phyloP scores from a whole-genome alignment of 37 sponge, comb jelly and placozoan species.

The Cliona cf. orientalis region DNA sequence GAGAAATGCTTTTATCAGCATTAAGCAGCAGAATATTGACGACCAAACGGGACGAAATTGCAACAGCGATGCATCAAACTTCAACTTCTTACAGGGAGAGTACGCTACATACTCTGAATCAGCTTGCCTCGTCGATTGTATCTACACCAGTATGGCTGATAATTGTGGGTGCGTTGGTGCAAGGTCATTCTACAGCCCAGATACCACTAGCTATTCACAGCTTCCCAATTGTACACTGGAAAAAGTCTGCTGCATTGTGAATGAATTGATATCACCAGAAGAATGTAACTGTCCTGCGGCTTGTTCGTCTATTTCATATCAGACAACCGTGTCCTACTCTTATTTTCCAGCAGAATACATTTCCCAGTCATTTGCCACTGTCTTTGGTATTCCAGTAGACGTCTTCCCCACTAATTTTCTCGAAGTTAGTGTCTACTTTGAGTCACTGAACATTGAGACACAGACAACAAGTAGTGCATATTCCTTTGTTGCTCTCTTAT shows the following conservation, averaged over 20 bases:
- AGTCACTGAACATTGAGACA: conserved; percentile 7
- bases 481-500: conserved; percentile 20
- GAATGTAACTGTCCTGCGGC: background rate
- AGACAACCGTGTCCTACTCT: background rate
- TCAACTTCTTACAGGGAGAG: conserved; percentile 3
- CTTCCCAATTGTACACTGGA: background rate
- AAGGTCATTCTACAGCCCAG: background rate
- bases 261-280: background rate
- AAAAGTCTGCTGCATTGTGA: background rate
- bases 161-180: conserved; percentile 4
- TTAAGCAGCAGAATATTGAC: background rate
- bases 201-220: background rate
- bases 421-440: conserved; percentile 7
- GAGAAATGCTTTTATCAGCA: conserved; percentile 1
- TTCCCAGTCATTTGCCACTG: background rate
- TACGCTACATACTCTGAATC: conserved; percentile 11
- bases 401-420: background rate
- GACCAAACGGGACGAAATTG: background rate
- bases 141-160: background rate
- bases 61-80: background rate
- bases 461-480: conserved; percentile 26
- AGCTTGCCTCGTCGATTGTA: conserved; percentile 9
- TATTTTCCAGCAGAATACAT: conserved; percentile 4
- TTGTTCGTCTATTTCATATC: background rate
- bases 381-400: background rate